Conservation (phyloP, 2,113 vertebrate genomes). For the Myiozetetes cayanensis region DNA sequence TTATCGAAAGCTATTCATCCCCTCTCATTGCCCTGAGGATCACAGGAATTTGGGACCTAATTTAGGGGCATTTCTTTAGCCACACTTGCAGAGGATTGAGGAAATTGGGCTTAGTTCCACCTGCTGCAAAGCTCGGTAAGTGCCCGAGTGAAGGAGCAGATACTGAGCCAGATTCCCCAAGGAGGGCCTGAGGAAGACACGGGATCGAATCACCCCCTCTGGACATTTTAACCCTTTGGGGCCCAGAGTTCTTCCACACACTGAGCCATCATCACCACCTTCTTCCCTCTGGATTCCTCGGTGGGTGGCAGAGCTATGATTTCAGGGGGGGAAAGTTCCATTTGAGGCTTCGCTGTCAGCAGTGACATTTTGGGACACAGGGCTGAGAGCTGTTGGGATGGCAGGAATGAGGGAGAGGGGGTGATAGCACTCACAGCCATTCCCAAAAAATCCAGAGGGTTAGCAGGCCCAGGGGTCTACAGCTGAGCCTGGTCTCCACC, state of each 20-base stretch:
- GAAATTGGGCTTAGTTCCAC: slow-evolving; percentile 19
- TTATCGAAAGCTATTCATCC: slow-evolving; percentile 41
- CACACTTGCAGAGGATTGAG: slow-evolving; percentile 12
- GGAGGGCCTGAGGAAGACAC: background rate
- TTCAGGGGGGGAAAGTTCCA: rapidly evolving
- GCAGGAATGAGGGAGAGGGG: background rate
- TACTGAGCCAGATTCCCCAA: background rate
- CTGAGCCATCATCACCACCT: background rate
- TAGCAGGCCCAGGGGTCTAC: background rate
- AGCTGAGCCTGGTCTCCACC: background rate
- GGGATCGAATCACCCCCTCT: background rate
- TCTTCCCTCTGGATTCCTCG: background rate
- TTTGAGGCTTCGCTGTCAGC: background rate
- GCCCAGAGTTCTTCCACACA: background rate
- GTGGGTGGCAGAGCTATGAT: background rate
- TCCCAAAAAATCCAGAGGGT: background rate
- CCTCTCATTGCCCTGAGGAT: background rate
- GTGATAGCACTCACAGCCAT: background rate
- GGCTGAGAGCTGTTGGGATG: background rate
- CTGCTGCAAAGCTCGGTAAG: background rate
- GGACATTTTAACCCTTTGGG: background rate
- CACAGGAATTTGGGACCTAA: slow-evolving; percentile 57
- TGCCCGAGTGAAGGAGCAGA: background rate
- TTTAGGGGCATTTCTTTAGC: slow-evolving; percentile 23
- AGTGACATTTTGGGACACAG: too few species aligned